These are phyloP conservation scores for Oxygymnocypris stewartii DNA, from an alignment of 2,113 vertebrate genomes.

Conservation along the genomic window DNA sequence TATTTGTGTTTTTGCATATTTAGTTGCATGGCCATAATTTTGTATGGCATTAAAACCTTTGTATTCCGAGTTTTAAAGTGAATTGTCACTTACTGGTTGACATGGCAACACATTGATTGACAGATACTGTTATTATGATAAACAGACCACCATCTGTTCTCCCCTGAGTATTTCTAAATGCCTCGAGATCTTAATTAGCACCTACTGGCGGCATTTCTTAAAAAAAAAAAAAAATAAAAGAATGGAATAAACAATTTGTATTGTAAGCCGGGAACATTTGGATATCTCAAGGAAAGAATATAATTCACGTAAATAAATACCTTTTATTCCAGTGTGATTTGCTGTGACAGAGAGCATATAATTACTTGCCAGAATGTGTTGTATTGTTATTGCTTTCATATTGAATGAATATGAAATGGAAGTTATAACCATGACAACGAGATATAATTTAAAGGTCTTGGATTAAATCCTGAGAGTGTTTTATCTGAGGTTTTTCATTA, in stretches of 20 bases:
- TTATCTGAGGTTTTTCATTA: background rate
- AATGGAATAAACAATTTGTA: too few species aligned
- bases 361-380: background rate
- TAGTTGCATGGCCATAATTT: background rate
- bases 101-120: constrained; percentile 5
- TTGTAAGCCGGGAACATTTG: too few species aligned
- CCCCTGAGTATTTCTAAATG: constrained; percentile 1
- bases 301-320: too few species aligned
- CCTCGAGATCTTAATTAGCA: background rate
- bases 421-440: background rate
- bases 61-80: background rate
- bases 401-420: background rate
- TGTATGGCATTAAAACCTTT: background rate
- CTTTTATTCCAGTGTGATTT: background rate
- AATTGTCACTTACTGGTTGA: background rate
- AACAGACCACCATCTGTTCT: constrained; percentile 28
- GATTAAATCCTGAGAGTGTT: too few species aligned
- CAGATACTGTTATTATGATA: background rate
- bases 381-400: constrained; percentile 2
- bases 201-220: background rate
- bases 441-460: too few species aligned
- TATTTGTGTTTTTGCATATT: background rate
- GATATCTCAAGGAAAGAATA: too few species aligned
- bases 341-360: background rate
- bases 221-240: background rate